Evolutionary conservation across 2,888 invertebrate genomes (phyloP).

Genomic region (Habroteleia sp.): DNA sequence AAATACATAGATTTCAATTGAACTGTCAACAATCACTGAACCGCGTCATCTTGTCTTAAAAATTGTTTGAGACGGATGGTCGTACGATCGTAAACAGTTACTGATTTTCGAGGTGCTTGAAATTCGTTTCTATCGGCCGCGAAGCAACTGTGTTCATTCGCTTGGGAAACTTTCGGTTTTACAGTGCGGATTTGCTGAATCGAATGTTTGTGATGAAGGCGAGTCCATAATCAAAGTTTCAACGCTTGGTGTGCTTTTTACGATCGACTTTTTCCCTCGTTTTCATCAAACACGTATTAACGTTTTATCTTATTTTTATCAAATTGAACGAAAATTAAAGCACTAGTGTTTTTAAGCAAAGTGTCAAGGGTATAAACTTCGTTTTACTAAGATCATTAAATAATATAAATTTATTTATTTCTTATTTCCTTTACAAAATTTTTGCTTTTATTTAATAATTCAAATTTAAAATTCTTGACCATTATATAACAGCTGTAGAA

Average conservation of each 20-base stretch:
- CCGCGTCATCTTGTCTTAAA: conserved; percentile 12
- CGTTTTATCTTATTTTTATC: conserved; percentile 24
- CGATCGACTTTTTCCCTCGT: conserved; percentile 16
- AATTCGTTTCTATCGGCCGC: conserved; percentile 19
- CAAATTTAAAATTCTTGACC: too few relatives aligned
- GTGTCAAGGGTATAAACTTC: too few relatives aligned
- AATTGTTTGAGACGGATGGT: neutral
- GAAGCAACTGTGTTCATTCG: conserved; percentile 26
- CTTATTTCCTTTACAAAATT: too few relatives aligned
- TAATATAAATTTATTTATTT: too few relatives aligned
- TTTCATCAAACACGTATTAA: conserved; percentile 38
- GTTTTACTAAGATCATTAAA: too few relatives aligned
- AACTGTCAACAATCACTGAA: conserved; percentile 28
- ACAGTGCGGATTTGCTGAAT: conserved; percentile 39
- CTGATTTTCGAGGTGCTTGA: conserved; percentile 18
- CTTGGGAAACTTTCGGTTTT: conserved; percentile 33
- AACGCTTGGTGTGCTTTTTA: conserved; percentile 36
- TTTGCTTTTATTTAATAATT: too few relatives aligned
- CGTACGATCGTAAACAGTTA: conserved; percentile 25
- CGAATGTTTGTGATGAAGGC: conserved; percentile 30
- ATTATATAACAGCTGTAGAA: too few relatives aligned
- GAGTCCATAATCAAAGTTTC: conserved; percentile 37
- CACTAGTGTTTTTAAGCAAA: too few relatives aligned
- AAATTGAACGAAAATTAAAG: conserved; percentile 28
- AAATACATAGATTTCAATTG: conserved; percentile 1